These are phyloP conservation scores for Hipparchia semele DNA, from an alignment of 2,888 invertebrate species.

Conservation along the genomic window DNA sequence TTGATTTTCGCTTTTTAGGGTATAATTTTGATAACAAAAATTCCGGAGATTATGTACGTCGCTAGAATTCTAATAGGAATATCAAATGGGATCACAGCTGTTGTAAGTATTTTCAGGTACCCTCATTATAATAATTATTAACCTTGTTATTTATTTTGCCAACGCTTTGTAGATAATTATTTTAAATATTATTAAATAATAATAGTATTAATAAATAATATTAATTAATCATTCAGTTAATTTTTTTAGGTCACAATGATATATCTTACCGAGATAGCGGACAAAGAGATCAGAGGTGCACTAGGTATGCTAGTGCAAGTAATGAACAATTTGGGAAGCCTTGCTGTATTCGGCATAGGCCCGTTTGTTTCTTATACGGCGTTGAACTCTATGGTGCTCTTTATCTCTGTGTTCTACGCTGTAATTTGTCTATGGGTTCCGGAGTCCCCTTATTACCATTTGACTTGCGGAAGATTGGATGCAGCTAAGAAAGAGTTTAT, in stretches of 20 bases:
- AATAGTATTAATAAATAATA: too few species aligned
- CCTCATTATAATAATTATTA: background rate
- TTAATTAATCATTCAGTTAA: background rate
- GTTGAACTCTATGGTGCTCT: constrained; percentile 69
- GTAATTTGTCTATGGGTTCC: constrained; percentile 82
- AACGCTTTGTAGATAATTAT: too few species aligned
- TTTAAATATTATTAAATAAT: too few species aligned
- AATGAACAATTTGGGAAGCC: constrained; percentile 74
- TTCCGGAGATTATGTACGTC: constrained; percentile 75
- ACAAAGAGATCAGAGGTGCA: constrained; percentile 76
- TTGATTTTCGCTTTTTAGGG: constrained; percentile 54
- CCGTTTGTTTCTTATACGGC: constrained; percentile 75
- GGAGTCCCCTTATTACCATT: constrained; percentile 84
- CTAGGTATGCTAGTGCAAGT: constrained; percentile 77
- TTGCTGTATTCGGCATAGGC: constrained; percentile 71
- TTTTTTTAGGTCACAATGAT: constrained; percentile 76
- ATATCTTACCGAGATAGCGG: constrained; percentile 79
- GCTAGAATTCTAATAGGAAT: constrained; percentile 78
- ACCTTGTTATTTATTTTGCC: too few species aligned
- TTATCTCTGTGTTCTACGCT: constrained; percentile 76
- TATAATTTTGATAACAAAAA: constrained; percentile 72
- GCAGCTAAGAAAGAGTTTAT: constrained; percentile 73
- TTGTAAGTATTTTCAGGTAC: constrained; percentile 58
- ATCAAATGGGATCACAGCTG: constrained; percentile 79
- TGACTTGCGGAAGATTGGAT: constrained; percentile 76